Evolutionary conservation across 2,888 invertebrate species (phyloP).

Genomic region (Bhutanitis thaidina): DNA sequence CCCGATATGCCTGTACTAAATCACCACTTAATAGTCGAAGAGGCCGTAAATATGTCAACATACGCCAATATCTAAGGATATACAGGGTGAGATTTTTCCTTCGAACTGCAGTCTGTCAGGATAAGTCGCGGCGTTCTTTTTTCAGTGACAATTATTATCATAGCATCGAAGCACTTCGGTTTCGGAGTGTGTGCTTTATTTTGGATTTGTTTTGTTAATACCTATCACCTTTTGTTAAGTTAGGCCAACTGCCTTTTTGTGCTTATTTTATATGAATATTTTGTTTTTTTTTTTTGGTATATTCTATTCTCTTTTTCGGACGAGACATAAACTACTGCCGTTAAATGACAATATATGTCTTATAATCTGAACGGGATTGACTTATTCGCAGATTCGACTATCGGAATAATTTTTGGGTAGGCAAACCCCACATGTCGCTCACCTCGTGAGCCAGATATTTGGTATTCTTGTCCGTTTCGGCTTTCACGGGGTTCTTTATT

Average conservation of each 20-base stretch:
- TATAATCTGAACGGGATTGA: no score
- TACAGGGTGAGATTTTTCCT: conserved; percentile 50
- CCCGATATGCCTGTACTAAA: conserved; percentile 75
- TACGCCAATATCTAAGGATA: conserved; percentile 74
- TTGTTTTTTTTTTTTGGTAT: no score
- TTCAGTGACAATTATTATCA: conserved; percentile 30
- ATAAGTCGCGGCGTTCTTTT: conserved; percentile 30
- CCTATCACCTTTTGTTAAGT: not conserved
- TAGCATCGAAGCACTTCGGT: conserved; percentile 12
- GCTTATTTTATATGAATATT: not conserved
- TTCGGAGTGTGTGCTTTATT: conserved; percentile 13
- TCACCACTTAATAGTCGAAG: conserved; percentile 77
- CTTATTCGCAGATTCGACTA: no score
- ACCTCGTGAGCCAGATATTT: no score
- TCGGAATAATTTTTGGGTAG: no score
- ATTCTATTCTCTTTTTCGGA: no score
- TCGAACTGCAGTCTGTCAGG: conserved; percentile 44
- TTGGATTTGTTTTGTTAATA: not conserved
- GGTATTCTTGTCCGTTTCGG: no score
- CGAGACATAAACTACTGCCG: no score
- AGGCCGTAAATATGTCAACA: conserved; percentile 78
- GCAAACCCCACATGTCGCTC: no score
- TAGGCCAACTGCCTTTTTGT: not conserved
- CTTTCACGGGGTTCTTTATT: no score
- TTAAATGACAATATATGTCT: no score